Percentiles rank a stretch among this genome's conserved stretches.
Evolutionary conservation across 2,888 invertebrate genomes (phyloP).

Genomic region (Drosophila buzzatii): DNA sequence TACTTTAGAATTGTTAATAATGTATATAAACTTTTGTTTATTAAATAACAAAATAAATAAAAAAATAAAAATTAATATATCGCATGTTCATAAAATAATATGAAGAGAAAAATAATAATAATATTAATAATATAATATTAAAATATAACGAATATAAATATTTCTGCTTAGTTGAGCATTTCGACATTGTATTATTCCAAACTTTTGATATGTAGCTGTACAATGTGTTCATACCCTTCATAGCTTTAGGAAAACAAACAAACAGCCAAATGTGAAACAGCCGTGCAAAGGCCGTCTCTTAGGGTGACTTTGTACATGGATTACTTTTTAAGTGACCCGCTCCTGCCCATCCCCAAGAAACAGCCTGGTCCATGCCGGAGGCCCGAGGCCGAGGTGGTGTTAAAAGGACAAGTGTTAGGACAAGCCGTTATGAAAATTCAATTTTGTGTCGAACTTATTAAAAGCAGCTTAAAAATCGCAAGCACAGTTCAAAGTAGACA

Average conservation of each 20-base stretch:
- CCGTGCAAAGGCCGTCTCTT: conserved; percentile 1
- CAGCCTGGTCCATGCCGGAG: conserved; percentile 32
- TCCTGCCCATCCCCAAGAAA: not conserved
- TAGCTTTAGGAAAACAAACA: conserved; percentile 36
- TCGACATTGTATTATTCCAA: not conserved
- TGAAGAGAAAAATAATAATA: not conserved
- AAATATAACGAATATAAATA: not conserved
- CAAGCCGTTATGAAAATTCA: conserved; percentile 84
- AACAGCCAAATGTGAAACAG: conserved; percentile 37
- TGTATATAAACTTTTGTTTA: too few species aligned
- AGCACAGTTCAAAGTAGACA: conserved; percentile 81
- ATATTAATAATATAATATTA: not conserved
- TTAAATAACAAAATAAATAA: too few species aligned
- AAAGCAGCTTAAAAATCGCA: conserved; percentile 81
- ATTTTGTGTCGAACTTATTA: conserved; percentile 85
- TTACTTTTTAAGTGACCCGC: conserved; percentile 83
- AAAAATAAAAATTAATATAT: too few species aligned
- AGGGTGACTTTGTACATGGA: conserved; percentile 77
- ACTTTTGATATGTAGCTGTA: not conserved
- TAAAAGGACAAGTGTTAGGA: conserved; percentile 74
- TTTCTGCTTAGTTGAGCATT: not conserved
- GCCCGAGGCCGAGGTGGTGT: conserved; percentile 60
- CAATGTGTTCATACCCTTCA: not conserved
- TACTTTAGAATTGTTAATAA: too few species aligned
- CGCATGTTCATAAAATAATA: not conserved